Evolutionary conservation across 1,140 invertebrate species (phyloP).

Genomic region (Trigoniulus corallinus): DNA sequence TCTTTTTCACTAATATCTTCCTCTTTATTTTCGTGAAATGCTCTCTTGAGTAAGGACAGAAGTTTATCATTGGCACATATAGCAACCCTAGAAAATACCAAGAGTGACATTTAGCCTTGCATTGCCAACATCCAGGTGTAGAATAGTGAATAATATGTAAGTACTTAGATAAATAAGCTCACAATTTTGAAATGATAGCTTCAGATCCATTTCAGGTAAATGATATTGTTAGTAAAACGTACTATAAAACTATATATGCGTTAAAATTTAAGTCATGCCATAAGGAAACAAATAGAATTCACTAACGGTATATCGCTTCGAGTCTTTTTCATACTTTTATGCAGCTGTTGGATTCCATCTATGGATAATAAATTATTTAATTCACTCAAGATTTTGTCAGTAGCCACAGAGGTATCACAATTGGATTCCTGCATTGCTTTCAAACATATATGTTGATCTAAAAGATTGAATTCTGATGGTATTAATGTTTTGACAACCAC

Average conservation of each 20-base stretch:
- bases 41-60: conserved; percentile 7
- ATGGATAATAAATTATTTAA: neutral
- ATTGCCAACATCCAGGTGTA: too few relatives aligned
- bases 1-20: conserved; percentile 10
- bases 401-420: neutral
- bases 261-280: too few relatives aligned
- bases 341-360: neutral
- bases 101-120: neutral
- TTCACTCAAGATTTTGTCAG: neutral
- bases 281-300: neutral
- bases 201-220: too few relatives aligned
- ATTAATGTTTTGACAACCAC: neutral
- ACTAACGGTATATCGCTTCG: neutral
- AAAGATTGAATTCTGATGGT: neutral
- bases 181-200: too few relatives aligned
- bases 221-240: too few relatives aligned
- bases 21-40: conserved; percentile 13
- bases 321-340: neutral
- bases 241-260: too few relatives aligned
- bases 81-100: neutral
- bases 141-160: too few relatives aligned
- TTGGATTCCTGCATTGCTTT: neutral
- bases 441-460: neutral
- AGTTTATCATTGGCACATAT: conserved; percentile 11
- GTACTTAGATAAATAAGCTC: too few relatives aligned